Base-by-base conservation (phyloP, 2,113 vertebrate species). In the Stigmatopora nigra region DNA sequence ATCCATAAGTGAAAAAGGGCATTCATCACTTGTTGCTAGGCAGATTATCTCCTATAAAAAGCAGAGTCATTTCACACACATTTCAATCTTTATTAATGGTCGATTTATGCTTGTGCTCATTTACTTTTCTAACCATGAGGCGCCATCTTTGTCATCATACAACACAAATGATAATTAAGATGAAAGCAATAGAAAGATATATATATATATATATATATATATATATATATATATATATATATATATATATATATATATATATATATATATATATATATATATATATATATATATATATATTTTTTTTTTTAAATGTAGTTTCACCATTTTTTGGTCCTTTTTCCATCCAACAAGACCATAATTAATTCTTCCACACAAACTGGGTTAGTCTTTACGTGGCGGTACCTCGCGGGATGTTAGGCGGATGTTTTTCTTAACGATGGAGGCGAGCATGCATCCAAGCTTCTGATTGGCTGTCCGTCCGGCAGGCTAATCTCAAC, bases 401-500 rank as follows among this genome's bases (percentile, higher is more conserved):
- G 58, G 49, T 5, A 13, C 36, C n/a, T 20, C 17, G 46, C 55
- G 68, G 65, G 63, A 72, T 68, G 65, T 72, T 48, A 38, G 41
- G 60, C 58, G 41, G 25, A 57, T 75, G 73, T 68, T 52, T 68
- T 52, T 65, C 68, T 61, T 48, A 44, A 70, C 38, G 7, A 60
- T 60, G 11, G 35, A 60, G 38, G 76, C 68, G 73, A 70, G 78
- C 78, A 80, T 81, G 78, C 47, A 55, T 64, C 14, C 64, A 1
- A 71, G 41, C n/a, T 3, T 82, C 64, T 87, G 52, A 86, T 71
- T 82, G 70, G 73, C 67, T 72, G 68, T 79, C 76, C 84, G 68
- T 79, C 76, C 84, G 67, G 73, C 88, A 99, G 97, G 97, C 96
- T 87, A 98, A 99, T 88, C 92, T 99, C 83, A 98, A 97, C 87